Conservation (phyloP, 2,113 vertebrate species). For the Sphyrna mokarran region DNA sequence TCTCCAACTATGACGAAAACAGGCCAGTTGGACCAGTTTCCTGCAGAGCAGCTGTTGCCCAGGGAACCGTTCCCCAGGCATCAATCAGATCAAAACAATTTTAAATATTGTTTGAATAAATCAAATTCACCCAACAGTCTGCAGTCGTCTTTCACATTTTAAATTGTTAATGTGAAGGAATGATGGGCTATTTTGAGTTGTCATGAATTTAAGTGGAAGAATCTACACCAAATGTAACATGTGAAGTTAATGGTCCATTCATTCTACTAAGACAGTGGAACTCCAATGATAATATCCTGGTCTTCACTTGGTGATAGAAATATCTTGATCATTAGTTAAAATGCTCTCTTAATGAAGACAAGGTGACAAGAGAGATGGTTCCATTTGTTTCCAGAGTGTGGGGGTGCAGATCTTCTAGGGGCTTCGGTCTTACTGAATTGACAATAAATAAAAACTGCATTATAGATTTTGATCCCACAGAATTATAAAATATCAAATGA, state of each 20-base stretch:
- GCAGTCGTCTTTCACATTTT: background rate
- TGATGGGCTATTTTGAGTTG: background rate
- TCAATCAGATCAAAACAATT: slow-evolving; percentile 27
- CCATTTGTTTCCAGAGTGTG: background rate
- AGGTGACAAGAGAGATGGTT: background rate
- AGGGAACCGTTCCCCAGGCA: background rate
- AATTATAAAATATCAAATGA: background rate
- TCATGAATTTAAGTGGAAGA: background rate
- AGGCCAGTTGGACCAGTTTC: background rate
- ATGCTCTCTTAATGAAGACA: background rate
- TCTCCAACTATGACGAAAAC: background rate
- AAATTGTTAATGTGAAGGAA: background rate
- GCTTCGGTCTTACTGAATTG: background rate
- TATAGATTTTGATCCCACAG: background rate
- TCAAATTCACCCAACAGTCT: slow-evolving; percentile 11
- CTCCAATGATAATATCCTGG: background rate
- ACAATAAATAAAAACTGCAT: background rate
- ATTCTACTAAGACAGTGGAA: background rate
- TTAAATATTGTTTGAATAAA: slow-evolving; percentile 15
- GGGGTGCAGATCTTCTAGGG: background rate
- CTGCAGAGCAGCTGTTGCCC: background rate
- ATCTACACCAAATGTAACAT: background rate
- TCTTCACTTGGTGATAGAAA: background rate
- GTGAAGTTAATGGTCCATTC: background rate
- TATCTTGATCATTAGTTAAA: background rate